These are phyloP conservation scores for Synergus japonicus DNA, from an alignment of 2,888 invertebrate species.

Conservation along the genomic window DNA sequence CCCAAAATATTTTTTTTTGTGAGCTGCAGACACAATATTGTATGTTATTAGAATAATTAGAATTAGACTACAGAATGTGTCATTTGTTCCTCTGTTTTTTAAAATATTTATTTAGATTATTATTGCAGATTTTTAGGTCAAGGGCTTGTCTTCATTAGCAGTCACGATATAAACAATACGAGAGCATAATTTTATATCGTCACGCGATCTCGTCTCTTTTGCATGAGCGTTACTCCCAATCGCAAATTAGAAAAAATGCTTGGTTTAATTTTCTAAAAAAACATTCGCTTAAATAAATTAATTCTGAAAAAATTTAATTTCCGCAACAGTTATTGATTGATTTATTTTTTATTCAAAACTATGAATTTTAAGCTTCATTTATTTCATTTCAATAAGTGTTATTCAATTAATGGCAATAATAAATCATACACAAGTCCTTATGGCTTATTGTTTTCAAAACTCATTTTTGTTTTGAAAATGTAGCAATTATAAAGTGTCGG, in stretches of 20 bases:
- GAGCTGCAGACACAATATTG: not conserved
- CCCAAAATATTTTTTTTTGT: not conserved
- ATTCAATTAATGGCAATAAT: not conserved
- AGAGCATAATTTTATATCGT: slow-evolving; percentile 6
- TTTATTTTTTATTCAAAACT: not conserved
- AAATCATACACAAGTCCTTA: not conserved
- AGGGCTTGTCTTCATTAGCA: slow-evolving; percentile 26
- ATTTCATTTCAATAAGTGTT: not conserved
- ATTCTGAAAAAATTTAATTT: not conserved
- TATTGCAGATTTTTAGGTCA: slow-evolving; percentile 23
- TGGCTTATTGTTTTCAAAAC: not conserved
- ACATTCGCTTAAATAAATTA: not conserved
- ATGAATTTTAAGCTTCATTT: not conserved
- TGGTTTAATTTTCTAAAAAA: slow-evolving; percentile 6
- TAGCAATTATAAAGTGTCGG: not conserved
- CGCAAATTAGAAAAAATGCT: not conserved
- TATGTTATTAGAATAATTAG: not conserved
- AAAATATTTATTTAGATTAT: not conserved
- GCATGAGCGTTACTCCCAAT: not conserved
- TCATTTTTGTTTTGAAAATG: not conserved
- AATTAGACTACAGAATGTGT: not conserved
- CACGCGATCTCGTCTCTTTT: slow-evolving; percentile 8
- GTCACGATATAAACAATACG: slow-evolving; percentile 5
- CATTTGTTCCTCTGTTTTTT: not conserved
- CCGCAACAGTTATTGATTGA: not conserved